Conservation (phyloP, 2,113 vertebrate genomes). For the Corvus hawaiiensis region DNA sequence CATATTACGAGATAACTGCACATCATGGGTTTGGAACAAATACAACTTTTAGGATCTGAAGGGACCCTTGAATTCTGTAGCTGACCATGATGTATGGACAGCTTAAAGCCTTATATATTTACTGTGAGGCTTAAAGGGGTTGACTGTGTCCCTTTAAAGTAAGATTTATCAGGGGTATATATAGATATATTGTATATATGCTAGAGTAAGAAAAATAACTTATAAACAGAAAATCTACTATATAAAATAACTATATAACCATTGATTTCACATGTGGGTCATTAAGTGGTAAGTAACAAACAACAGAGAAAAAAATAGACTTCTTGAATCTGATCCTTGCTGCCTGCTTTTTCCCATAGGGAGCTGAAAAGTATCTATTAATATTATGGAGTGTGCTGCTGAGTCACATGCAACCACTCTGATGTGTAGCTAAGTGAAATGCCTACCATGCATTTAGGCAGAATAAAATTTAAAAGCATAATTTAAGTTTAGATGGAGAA, state of each 20-base stretch:
- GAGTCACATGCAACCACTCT: conserved; percentile 35
- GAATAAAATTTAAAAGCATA: conserved; percentile 49
- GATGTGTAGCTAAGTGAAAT: conserved; percentile 49
- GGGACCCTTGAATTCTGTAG: conserved; percentile 48
- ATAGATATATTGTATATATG: conserved; percentile 82
- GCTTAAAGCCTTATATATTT: conserved; percentile 55
- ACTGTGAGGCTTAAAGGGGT: conserved; percentile 64
- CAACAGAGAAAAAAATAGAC: conserved; percentile 62
- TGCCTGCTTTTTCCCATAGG: conserved; percentile 70
- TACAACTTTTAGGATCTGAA: conserved; percentile 38
- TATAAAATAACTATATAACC: conserved; percentile 75
- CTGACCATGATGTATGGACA: conserved; percentile 26
- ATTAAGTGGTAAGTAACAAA: conserved; percentile 70
- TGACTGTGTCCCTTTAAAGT: conserved; percentile 72
- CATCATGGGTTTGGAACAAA: conserved; percentile 49
- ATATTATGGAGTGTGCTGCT: conserved; percentile 30
- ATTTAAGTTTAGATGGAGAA: conserved; percentile 55
- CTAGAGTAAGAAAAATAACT: conserved; percentile 77
- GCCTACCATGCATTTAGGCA: conserved; percentile 49
- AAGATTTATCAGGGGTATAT: conserved; percentile 78
- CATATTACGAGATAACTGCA: conserved; percentile 46
- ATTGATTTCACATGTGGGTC: conserved; percentile 74
- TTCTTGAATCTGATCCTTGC: conserved; percentile 71
- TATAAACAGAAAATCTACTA: conserved; percentile 77
- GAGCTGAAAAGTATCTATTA: conserved; percentile 55